Conservation (phyloP, 2,888 invertebrate species). For the Melangyna quadrimaculata region DNA sequence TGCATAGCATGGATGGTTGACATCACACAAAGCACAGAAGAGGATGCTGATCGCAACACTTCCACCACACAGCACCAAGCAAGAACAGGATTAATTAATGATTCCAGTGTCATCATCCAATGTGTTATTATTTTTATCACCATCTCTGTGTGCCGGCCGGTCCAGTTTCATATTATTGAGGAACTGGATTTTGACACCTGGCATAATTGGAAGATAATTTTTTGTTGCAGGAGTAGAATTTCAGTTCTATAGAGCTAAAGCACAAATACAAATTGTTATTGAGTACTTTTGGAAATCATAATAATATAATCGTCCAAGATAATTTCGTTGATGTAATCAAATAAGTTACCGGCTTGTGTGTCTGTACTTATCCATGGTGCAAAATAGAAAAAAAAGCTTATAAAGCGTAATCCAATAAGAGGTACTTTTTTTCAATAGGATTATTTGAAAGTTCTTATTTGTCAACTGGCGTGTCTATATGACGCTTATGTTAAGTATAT, state of each 20-base stretch:
- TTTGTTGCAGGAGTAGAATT: slow-evolving; percentile 36
- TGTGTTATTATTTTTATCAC: slow-evolving; percentile 70
- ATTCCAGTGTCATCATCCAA: slow-evolving; percentile 70
- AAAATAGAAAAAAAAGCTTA: background rate
- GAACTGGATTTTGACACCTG: slow-evolving; percentile 68
- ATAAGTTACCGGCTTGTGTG: slow-evolving; percentile 4
- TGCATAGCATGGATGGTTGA: slow-evolving; percentile 22
- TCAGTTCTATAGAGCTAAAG: slow-evolving; percentile 4
- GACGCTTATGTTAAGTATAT: too few species aligned
- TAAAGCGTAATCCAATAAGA: too few species aligned
- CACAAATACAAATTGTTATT: slow-evolving; percentile 48
- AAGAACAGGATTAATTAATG: slow-evolving; percentile 69
- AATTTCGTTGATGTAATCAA: slow-evolving; percentile 11
- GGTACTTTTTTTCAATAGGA: too few species aligned
- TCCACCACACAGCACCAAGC: too few species aligned
- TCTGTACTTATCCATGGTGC: background rate
- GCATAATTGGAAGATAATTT: slow-evolving; percentile 60
- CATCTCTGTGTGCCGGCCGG: slow-evolving; percentile 29
- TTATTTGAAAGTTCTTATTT: too few species aligned
- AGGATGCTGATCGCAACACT: slow-evolving; percentile 43
- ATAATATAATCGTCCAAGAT: slow-evolving; percentile 14
- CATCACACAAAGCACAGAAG: slow-evolving; percentile 60
- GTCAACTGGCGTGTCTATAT: too few species aligned
- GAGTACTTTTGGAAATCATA: slow-evolving; percentile 41
- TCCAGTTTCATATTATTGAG: slow-evolving; percentile 53